These are phyloP conservation scores for Vireo altiloquus DNA, from an alignment of 2,113 vertebrate species.

Conservation along the genomic window DNA sequence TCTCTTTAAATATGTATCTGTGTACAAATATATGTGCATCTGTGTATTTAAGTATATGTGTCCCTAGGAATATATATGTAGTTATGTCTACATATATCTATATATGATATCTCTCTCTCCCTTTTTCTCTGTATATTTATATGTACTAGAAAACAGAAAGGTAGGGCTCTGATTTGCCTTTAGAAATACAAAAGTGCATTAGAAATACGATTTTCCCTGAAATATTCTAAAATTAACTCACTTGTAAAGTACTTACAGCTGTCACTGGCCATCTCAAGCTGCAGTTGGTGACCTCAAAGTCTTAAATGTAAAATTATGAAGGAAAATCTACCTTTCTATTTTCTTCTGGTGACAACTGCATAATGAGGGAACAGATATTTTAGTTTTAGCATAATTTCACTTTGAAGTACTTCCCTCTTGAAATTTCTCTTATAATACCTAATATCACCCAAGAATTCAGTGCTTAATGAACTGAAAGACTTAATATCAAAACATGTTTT, in stretches of 20 bases:
- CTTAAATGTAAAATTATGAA: slow-evolving; percentile 8
- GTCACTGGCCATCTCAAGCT: background rate
- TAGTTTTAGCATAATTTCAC: slow-evolving; percentile 22
- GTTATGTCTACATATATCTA: background rate
- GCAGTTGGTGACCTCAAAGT: background rate
- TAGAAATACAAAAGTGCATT: background rate
- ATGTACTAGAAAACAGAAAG: background rate
- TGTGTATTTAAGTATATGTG: background rate
- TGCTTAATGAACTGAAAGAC: background rate
- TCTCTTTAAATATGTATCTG: background rate
- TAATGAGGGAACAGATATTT: slow-evolving; percentile 30
- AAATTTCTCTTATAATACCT: background rate
- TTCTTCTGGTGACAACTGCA: background rate
- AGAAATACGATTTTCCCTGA: background rate
- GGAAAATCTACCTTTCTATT: slow-evolving; percentile 41
- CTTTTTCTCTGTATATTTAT: background rate
- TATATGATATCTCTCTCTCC: no score
- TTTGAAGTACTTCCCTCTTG: slow-evolving; percentile 15
- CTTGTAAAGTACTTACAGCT: background rate
- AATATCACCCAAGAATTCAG: background rate
- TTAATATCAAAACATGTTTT: background rate
- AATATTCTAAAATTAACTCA: background rate
- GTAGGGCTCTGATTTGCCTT: background rate
- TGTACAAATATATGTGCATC: background rate
- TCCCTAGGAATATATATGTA: background rate